Evolutionary conservation across 1,140 invertebrate genomes (phyloP).

Genomic region (Drosophila malerkotliana): DNA sequence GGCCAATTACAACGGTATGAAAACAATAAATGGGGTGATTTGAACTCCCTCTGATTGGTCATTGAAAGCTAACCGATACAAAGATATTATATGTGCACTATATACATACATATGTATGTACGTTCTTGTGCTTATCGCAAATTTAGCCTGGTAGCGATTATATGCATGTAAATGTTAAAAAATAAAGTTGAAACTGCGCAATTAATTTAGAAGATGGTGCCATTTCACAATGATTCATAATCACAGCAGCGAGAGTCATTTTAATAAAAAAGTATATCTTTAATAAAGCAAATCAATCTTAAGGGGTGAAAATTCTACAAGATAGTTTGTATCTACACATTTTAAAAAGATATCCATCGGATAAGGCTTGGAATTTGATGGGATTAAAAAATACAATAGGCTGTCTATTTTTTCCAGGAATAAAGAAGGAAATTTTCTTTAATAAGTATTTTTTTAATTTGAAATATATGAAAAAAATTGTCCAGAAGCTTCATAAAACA

Average conservation of each 20-base stretch:
- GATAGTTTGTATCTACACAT: too few relatives aligned
- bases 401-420: too few relatives aligned
- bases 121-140: not conserved
- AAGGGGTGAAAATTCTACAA: too few relatives aligned
- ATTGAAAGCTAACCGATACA: not conserved
- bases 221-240: not conserved
- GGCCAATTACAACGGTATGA: not conserved
- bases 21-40: constrained; percentile 1
- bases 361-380: too few relatives aligned
- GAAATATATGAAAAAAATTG: too few relatives aligned
- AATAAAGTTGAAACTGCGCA: not conserved
- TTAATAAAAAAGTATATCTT: not conserved
- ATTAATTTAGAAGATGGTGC: not conserved
- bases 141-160: not conserved
- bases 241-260: not conserved
- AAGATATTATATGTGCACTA: not conserved
- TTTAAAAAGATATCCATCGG: too few relatives aligned
- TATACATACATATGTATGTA: not conserved
- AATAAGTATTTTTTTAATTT: too few relatives aligned
- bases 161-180: not conserved
- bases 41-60: not conserved
- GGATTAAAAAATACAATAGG: too few relatives aligned
- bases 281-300: too few relatives aligned
- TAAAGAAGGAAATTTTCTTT: too few relatives aligned
- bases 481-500: too few relatives aligned